phyloP scores from a whole-genome alignment of 2,888 invertebrate genomes.

The Miltochrista miniata region DNA sequence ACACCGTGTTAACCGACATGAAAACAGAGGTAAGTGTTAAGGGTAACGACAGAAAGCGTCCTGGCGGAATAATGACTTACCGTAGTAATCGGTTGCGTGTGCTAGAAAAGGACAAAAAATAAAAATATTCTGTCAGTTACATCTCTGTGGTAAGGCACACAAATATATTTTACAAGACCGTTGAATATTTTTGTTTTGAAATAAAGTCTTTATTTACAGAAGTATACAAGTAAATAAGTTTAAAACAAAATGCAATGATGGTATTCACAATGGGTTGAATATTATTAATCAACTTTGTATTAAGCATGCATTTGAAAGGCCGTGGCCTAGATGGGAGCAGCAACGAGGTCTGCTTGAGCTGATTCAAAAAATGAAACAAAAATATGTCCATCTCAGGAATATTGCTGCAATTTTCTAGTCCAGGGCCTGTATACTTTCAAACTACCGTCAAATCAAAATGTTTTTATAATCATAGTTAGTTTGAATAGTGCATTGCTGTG shows the following conservation, averaged over 20 bases:
- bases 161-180: constrained; percentile 34
- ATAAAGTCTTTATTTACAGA: constrained; percentile 34
- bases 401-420: constrained; percentile 12
- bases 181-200: constrained; percentile 38
- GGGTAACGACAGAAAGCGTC: constrained; percentile 59
- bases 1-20: constrained; percentile 73
- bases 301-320: constrained; percentile 55
- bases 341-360: constrained; percentile 6
- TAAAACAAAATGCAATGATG: constrained; percentile 36
- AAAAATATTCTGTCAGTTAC: constrained; percentile 69
- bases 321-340: constrained; percentile 38
- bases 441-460: constrained; percentile 22
- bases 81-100: constrained; percentile 99
- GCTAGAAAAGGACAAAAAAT: constrained; percentile 86
- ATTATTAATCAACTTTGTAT: constrained; percentile 41
- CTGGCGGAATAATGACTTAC: constrained; percentile 95
- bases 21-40: constrained; percentile 56
- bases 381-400: background rate
- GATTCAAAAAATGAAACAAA: constrained; percentile 10
- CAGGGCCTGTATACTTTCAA: constrained; percentile 18
- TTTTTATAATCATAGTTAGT: constrained; percentile 6
- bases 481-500: constrained; percentile 9
- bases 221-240: constrained; percentile 25
- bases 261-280: constrained; percentile 56
- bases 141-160: constrained; percentile 32